Percentiles rank a stretch among this genome's conserved stretches.
Conservation (phyloP, 2,888 invertebrate genomes). For the Drosophila mayaguana region DNA sequence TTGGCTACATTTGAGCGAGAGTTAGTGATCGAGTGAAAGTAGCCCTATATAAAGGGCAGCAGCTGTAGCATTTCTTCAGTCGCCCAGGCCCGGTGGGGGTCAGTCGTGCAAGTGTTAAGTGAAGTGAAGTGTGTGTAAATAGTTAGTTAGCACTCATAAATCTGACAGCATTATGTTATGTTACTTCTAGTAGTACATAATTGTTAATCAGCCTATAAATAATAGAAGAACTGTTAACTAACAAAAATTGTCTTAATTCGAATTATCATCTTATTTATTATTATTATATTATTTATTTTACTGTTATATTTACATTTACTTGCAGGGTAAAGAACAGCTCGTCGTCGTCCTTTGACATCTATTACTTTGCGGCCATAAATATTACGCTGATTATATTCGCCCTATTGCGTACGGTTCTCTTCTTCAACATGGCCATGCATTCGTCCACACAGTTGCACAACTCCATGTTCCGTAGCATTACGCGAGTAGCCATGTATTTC, state of each 20-base stretch:
- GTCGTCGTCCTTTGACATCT: conserved; percentile 80
- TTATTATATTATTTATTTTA: no score
- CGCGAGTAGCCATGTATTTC: conserved; percentile 92
- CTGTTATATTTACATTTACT: conserved; percentile 1
- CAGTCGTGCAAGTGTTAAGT: no score
- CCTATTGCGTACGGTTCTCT: conserved; percentile 83
- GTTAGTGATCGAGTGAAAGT: no score
- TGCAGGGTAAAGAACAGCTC: conserved; percentile 79
- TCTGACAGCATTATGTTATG: neutral
- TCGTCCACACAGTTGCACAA: conserved; percentile 93
- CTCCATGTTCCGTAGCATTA: conserved; percentile 92
- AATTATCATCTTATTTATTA: neutral
- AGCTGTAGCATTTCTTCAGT: no score
- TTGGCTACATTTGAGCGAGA: no score
- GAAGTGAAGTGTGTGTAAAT: no score
- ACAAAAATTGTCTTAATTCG: neutral
- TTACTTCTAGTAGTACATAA: neutral
- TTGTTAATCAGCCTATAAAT: neutral
- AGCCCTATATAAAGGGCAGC: no score
- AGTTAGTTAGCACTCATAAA: no score
- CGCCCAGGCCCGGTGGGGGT: no score
- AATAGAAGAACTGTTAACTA: neutral
- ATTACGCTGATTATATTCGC: conserved; percentile 83
- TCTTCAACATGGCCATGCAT: conserved; percentile 88
- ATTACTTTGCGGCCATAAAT: conserved; percentile 86